phyloP scores from a whole-genome alignment of 2,888 invertebrate species.

The Folsomia manolachei region DNA sequence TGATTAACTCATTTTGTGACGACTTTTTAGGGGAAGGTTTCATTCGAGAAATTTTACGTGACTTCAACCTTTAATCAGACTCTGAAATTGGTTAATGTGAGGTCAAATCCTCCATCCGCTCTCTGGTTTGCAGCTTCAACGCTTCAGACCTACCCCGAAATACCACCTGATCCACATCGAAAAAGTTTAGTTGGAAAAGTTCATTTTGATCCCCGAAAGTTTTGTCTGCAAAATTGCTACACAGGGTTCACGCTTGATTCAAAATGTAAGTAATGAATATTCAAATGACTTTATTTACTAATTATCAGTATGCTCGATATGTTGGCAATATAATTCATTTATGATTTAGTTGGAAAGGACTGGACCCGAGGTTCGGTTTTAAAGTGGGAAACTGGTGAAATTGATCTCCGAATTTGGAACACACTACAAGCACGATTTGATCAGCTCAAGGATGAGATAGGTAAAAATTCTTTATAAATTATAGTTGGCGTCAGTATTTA shows the following conservation, averaged over 20 bases:
- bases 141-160: slow-evolving; percentile 42
- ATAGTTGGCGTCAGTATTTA: neutral
- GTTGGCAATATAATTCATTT: neutral
- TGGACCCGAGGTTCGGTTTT: slow-evolving; percentile 40
- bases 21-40: slow-evolving; percentile 69
- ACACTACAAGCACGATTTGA: slow-evolving; percentile 46
- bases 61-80: slow-evolving; percentile 76
- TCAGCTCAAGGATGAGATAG: slow-evolving; percentile 43
- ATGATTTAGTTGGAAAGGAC: slow-evolving; percentile 42
- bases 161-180: slow-evolving; percentile 47
- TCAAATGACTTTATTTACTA: too few species aligned
- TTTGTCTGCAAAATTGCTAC: slow-evolving; percentile 73
- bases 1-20: too few species aligned
- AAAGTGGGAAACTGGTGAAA: slow-evolving; percentile 46
- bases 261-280: slow-evolving; percentile 63
- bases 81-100: slow-evolving; percentile 62
- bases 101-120: slow-evolving; percentile 58
- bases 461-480: slow-evolving; percentile 25
- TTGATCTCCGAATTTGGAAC: slow-evolving; percentile 42
- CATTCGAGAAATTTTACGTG: slow-evolving; percentile 71
- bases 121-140: slow-evolving; percentile 48
- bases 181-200: slow-evolving; percentile 60
- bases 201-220: slow-evolving; percentile 68
- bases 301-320: neutral
- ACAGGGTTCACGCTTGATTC: slow-evolving; percentile 67